Percentiles rank a stretch among this genome's conserved stretches.
Conservation (phyloP, 1,140 invertebrate genomes). For the Nebria ingens region DNA sequence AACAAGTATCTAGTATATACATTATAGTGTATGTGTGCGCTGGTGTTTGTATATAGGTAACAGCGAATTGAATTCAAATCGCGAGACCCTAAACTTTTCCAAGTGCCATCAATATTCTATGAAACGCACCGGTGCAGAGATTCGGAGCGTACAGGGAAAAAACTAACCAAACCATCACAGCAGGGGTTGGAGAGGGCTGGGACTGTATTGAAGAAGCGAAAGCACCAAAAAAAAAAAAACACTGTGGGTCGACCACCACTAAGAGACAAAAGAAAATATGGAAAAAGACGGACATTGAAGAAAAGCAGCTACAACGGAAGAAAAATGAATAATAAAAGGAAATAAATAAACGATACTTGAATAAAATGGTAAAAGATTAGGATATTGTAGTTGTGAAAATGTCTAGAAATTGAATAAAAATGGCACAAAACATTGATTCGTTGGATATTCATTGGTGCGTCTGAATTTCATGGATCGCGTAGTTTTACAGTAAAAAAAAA, state of each 20-base stretch:
- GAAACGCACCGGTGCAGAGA: conserved; percentile 7
- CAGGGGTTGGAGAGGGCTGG: background rate
- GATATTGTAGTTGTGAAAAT: too few relatives aligned
- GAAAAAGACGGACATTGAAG: background rate
- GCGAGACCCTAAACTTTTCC: background rate
- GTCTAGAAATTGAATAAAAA: too few relatives aligned
- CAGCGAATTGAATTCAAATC: conserved; percentile 6
- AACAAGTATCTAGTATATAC: too few relatives aligned
- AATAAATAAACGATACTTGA: background rate
- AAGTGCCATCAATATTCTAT: conserved; percentile 9
- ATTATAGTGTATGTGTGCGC: background rate
- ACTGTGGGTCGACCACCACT: background rate
- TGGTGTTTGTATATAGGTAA: too few relatives aligned
- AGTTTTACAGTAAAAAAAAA: too few relatives aligned
- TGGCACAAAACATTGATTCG: background rate
- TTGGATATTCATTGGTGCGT: too few relatives aligned
- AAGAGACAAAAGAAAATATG: background rate
- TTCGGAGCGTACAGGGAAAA: background rate
- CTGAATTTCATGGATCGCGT: too few relatives aligned
- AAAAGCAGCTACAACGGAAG: too few relatives aligned
- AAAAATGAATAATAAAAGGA: too few relatives aligned
- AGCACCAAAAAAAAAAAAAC: background rate
- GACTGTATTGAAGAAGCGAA: background rate
- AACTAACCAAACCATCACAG: background rate
- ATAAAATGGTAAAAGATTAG: background rate